Conservation (phyloP, 2,113 vertebrate genomes). For the Pelecanoides urinatrix region DNA sequence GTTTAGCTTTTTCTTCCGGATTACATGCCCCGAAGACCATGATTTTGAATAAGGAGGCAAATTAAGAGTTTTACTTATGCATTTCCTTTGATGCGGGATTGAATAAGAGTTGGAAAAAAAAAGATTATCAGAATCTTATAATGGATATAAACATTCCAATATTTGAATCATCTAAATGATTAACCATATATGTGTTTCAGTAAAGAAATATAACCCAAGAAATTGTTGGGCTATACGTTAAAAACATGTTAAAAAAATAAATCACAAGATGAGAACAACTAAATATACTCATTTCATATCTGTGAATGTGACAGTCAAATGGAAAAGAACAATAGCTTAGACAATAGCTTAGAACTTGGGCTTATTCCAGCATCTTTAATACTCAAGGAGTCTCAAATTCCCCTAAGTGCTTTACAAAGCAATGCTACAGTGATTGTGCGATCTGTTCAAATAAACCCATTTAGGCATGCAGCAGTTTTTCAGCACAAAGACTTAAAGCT, state of each 20-base stretch:
- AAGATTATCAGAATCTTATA: not conserved
- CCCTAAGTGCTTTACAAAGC: not conserved
- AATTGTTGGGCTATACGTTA: not conserved
- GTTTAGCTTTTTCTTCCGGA: not conserved
- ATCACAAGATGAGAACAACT: not conserved
- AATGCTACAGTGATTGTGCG: not conserved
- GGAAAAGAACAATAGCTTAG: not conserved
- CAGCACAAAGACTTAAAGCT: not conserved
- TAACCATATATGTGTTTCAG: not conserved
- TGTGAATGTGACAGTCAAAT: not conserved
- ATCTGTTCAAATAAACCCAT: not conserved
- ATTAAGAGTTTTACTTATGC: not conserved
- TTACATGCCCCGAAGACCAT: not conserved
- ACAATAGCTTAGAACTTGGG: not conserved
- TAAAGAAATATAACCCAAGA: not conserved
- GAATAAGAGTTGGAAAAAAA: not conserved
- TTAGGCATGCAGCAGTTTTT: not conserved
- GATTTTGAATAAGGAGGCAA: constrained; percentile 4
- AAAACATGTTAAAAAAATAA: not conserved
- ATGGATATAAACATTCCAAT: not conserved
- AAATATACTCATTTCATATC: not conserved
- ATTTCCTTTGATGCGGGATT: not conserved
- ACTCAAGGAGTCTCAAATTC: not conserved
- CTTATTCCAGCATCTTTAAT: not conserved
- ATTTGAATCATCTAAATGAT: not conserved